Conservation (phyloP, 2,888 invertebrate genomes). For the Punctoribates punctum region DNA sequence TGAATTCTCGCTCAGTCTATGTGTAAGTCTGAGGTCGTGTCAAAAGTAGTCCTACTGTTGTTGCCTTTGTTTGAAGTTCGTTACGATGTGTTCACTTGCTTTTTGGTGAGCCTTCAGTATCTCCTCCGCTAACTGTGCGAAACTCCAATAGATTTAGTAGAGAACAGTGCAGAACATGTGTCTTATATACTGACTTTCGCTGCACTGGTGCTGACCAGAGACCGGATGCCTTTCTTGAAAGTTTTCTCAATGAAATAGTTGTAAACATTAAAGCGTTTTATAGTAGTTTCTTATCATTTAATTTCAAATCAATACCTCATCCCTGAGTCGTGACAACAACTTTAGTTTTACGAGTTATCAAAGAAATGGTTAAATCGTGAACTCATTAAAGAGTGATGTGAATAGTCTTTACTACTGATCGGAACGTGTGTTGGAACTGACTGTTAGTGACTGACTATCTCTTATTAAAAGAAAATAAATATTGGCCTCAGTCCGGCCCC, state of each 20-base stretch:
- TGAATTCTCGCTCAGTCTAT: constrained; percentile 10
- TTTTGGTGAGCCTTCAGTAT: background rate
- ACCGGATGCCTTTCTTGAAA: background rate
- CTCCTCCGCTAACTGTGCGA: background rate
- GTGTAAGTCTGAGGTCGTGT: constrained; percentile 34
- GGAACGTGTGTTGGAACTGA: background rate
- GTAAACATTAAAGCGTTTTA: background rate
- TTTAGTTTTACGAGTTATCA: background rate
- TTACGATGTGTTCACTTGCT: background rate
- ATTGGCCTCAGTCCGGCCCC: background rate
- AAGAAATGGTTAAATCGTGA: constrained; percentile 7
- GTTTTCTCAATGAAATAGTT: constrained; percentile 12
- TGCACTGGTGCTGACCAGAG: background rate
- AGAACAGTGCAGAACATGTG: constrained; percentile 14
- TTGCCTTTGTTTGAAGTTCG: constrained; percentile 28
- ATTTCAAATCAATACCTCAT: background rate
- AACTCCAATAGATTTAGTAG: background rate
- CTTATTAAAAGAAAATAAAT: too few species aligned
- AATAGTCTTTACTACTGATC: constrained; percentile 4
- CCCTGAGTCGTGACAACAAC: constrained; percentile 12
- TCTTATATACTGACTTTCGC: constrained; percentile 23
- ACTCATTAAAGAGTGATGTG: constrained; percentile 17
- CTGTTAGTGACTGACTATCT: background rate
- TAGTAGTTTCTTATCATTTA: background rate
- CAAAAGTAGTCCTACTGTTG: constrained; percentile 28